Conservation (phyloP, 2,797 vertebrate genomes). For the Coregonus ussuriensis region DNA sequence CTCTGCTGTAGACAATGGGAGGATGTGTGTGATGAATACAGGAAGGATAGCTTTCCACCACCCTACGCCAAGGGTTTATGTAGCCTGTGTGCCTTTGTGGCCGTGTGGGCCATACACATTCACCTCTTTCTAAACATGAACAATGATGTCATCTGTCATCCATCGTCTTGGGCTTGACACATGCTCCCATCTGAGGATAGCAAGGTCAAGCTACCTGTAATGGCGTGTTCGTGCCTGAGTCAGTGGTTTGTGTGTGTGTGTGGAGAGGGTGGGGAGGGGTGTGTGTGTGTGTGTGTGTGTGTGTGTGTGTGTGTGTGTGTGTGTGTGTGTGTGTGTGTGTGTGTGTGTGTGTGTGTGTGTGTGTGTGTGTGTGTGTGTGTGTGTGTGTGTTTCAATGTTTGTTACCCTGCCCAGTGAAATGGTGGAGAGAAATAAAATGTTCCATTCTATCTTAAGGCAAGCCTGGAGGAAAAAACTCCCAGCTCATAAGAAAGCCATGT, state of each 20-base stretch:
- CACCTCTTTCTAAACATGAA: slow-evolving; percentile 1
- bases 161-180: neutral
- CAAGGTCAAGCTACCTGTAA: slow-evolving; percentile 13
- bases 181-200: neutral
- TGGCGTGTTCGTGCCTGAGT: neutral
- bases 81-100: neutral
- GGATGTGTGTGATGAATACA: slow-evolving; percentile 6
- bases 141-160: slow-evolving; percentile 26
- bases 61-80: slow-evolving; percentile 4
- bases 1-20: slow-evolving; percentile 13
- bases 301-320: neutral
- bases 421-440: slow-evolving; percentile 39
- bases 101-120: neutral
- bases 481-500: slow-evolving; percentile 49
- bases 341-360: neutral
- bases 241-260: neutral
- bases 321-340: neutral
- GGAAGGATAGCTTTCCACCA: neutral
- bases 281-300: too few relatives aligned
- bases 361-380: neutral
- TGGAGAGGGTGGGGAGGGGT: neutral
- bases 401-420: slow-evolving; percentile 23
- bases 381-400: slow-evolving; percentile 5
- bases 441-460: slow-evolving; percentile 46
- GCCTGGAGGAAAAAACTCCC: slow-evolving; percentile 12